phyloP scores from a whole-genome alignment of 2,888 invertebrate species.

The Anoncus sp. region DNA sequence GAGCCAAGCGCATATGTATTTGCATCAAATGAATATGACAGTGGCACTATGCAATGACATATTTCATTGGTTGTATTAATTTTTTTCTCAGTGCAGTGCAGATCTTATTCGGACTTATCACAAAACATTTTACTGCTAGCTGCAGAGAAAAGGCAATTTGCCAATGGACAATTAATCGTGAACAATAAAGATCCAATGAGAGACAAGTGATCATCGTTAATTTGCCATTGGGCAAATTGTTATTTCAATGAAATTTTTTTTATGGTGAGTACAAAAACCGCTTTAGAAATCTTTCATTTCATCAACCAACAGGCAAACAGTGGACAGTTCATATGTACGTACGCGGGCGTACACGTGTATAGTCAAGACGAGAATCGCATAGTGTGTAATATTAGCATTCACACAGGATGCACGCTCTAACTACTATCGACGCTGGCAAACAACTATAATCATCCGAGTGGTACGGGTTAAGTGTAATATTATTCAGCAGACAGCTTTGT shows the following conservation, averaged over 20 bases:
- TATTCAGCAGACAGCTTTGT: constrained; percentile 83
- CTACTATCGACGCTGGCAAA: constrained; percentile 82
- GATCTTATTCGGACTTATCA: too few relatives aligned
- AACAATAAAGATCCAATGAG: background rate
- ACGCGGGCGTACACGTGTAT: constrained; percentile 22
- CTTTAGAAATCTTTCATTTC: background rate
- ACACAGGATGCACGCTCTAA: constrained; percentile 83
- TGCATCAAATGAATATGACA: too few relatives aligned
- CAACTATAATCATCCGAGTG: constrained; percentile 82
- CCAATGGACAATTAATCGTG: too few relatives aligned
- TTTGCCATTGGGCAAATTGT: background rate
- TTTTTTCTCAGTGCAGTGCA: too few relatives aligned
- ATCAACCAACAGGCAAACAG: constrained; percentile 1
- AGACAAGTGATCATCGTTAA: background rate
- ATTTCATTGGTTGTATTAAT: too few relatives aligned
- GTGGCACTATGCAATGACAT: too few relatives aligned
- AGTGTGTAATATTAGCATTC: constrained; percentile 80
- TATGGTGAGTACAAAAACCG: background rate
- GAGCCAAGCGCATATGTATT: too few relatives aligned
- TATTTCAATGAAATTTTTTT: background rate
- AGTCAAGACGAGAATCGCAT: constrained; percentile 44
- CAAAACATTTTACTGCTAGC: too few relatives aligned
- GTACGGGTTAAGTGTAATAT: constrained; percentile 82
- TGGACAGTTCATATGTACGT: constrained; percentile 40
- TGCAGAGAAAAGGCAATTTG: too few relatives aligned